Base-by-base conservation (phyloP, 2,797 vertebrate genomes). In the Natrix natrix region DNA sequence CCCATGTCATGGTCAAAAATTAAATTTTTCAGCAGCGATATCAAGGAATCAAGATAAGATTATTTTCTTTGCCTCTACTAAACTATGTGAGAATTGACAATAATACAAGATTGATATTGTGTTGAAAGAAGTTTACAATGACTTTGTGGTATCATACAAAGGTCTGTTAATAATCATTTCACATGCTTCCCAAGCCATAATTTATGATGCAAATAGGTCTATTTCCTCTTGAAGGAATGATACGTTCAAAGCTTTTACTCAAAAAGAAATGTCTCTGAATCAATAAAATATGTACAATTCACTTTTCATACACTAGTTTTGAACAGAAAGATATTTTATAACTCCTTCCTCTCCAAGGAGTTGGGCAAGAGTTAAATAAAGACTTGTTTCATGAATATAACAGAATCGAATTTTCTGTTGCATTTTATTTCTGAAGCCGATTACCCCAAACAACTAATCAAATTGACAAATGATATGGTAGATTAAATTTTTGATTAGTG, bases 401-500 rank as follows among this genome's bases (percentile, higher is more conserved):
- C 54, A 69, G 16, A 83, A 60, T 55, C 57, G 54, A 89, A 86
- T 93, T 91, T 93, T 86, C 87, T 94, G 93, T 88, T 94, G 90
- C 57, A 10, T 93, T 92, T 87, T 60, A 93, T 61, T 94, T 93
- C 93, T 93, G 94, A 88, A 94, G 93, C 90, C 87, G 87, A 96
- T 95, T 57, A 95, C 87, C 61, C 93, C 92, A 94, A 95, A 90
- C 69, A 93, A 87, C 91, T 94, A 94, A 97, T 94, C 94, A 96
- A 96, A 97, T 83, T 92, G 94, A 95, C 93, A 94, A 92, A 95
- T 96, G 91, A 96, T 93, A 95, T 93, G 92, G 92, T 93, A 96
- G 93, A 94, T 93, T 95, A 95, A 56, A 93, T 95, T 94, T 95
- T 93, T 95, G 87, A 96, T 95, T 92, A 96, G 93, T 90, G 89